A percentile compares a stretch with the other conserved stretches of the same genome.
These are phyloP conservation scores for Drosophila nigritarsus DNA, from an alignment of 2,888 invertebrate genomes.

Conservation along the genomic window DNA sequence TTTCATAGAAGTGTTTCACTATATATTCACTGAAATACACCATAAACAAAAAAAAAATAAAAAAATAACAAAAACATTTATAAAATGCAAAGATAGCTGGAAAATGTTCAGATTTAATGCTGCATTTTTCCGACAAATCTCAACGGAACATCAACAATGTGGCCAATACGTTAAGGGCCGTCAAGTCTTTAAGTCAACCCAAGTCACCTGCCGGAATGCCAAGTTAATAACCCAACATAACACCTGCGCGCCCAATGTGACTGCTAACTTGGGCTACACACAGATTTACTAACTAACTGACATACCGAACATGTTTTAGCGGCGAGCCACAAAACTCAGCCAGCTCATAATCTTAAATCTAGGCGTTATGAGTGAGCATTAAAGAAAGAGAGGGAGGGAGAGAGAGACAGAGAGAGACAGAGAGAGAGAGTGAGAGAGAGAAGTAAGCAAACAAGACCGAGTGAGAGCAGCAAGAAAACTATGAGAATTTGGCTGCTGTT, in stretches of 20 bases:
- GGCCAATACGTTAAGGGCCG: conserved; percentile 14
- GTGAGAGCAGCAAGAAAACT: conserved; percentile 34
- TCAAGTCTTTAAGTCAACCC: conserved; percentile 30
- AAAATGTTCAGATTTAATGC: not conserved
- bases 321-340: conserved; percentile 74
- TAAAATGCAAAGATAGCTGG: not conserved
- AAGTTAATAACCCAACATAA: conserved; percentile 40
- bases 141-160: not conserved
- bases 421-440: not conserved
- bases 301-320: conserved; percentile 52
- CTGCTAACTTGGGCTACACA: conserved; percentile 30
- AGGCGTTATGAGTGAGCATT: conserved; percentile 65
- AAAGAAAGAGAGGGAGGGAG: not conserved
- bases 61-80: not conserved
- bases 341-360: conserved; percentile 80
- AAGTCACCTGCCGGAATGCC: conserved; percentile 36
- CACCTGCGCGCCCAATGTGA: conserved; percentile 40
- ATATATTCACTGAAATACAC: not conserved
- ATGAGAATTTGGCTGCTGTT: conserved; percentile 37
- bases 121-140: not conserved
- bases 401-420: not conserved
- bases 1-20: not conserved
- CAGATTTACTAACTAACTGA: conserved; percentile 74
- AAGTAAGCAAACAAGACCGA: not conserved
- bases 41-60: not conserved